A percentile compares a stretch with the other conserved stretches of the same genome.
phyloP scores from a whole-genome alignment of 2,888 invertebrate genomes.

The Tinea trinotella region DNA sequence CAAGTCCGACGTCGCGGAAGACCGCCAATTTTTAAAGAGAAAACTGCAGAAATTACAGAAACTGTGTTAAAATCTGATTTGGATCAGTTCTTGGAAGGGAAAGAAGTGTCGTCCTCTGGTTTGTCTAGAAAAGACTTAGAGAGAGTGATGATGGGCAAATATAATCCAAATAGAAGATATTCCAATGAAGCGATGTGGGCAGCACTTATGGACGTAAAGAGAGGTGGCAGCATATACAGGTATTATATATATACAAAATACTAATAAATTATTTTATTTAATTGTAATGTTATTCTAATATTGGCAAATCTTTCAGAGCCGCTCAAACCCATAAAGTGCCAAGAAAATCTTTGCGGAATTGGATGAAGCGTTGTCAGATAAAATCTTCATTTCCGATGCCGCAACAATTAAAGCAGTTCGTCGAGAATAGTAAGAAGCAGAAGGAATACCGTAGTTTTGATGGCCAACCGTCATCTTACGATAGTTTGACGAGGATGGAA shows the following conservation, averaged over 20 bases:
- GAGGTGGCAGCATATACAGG: constrained; percentile 74
- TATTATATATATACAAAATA: constrained; percentile 28
- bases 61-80: constrained; percentile 61
- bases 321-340: constrained; percentile 74
- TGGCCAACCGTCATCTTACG: constrained; percentile 28
- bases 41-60: constrained; percentile 57
- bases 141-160: constrained; percentile 68
- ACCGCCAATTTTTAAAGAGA: constrained; percentile 61
- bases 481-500: constrained; percentile 38
- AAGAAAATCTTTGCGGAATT: constrained; percentile 72
- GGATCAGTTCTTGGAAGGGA: constrained; percentile 65
- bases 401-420: constrained; percentile 69
- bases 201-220: constrained; percentile 73
- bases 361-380: constrained; percentile 75
- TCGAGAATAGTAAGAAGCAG: constrained; percentile 66
- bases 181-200: constrained; percentile 72
- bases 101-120: constrained; percentile 64
- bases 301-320: constrained; percentile 51
- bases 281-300: neutral
- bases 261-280: neutral
- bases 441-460: constrained; percentile 45
- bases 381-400: constrained; percentile 74
- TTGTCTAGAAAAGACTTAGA: constrained; percentile 61
- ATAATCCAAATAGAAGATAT: constrained; percentile 63
- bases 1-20: constrained; percentile 48